Conservation (phyloP, 2,797 vertebrate species). For the Pseudomugil tenellus region DNA sequence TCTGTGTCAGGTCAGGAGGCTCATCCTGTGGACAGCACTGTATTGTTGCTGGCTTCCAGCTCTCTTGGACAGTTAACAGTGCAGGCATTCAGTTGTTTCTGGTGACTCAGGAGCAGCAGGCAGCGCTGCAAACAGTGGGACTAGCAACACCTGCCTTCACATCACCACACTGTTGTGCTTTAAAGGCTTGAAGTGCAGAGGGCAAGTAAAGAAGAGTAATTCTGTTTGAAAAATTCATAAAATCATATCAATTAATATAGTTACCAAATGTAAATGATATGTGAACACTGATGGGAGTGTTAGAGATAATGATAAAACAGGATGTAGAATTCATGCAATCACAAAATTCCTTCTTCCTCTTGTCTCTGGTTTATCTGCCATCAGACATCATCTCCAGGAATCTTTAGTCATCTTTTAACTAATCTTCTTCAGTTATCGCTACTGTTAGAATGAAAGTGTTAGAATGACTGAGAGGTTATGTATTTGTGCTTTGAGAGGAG, state of each 20-base stretch:
- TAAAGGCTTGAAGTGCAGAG: slow-evolving; percentile 19
- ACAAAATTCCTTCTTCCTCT: not conserved
- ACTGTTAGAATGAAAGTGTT: slow-evolving; percentile 11
- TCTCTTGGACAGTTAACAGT: slow-evolving; percentile 70
- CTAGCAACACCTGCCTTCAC: slow-evolving; percentile 73
- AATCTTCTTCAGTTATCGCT: slow-evolving; percentile 23
- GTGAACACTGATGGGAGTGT: not conserved
- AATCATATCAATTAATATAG: not conserved
- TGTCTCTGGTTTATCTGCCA: slow-evolving; percentile 28
- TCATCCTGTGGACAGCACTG: slow-evolving; percentile 65
- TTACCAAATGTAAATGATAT: not conserved
- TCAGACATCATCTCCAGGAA: slow-evolving; percentile 47
- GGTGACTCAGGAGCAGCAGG: slow-evolving; percentile 75
- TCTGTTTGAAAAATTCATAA: not conserved
- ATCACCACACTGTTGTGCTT: slow-evolving; percentile 54
- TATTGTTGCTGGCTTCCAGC: slow-evolving; percentile 73
- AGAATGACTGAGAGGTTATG: slow-evolving; percentile 13
- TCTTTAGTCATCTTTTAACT: slow-evolving; percentile 4
- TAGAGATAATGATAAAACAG: not conserved
- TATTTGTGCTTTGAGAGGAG: not conserved
- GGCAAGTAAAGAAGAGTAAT: not conserved
- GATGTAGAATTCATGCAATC: not conserved
- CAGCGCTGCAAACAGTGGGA: slow-evolving; percentile 51
- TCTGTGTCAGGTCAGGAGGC: slow-evolving; percentile 72
- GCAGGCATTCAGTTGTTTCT: slow-evolving; percentile 68